Conservation (phyloP, 2,888 invertebrate species). For the Temnothorax rugatulus region DNA sequence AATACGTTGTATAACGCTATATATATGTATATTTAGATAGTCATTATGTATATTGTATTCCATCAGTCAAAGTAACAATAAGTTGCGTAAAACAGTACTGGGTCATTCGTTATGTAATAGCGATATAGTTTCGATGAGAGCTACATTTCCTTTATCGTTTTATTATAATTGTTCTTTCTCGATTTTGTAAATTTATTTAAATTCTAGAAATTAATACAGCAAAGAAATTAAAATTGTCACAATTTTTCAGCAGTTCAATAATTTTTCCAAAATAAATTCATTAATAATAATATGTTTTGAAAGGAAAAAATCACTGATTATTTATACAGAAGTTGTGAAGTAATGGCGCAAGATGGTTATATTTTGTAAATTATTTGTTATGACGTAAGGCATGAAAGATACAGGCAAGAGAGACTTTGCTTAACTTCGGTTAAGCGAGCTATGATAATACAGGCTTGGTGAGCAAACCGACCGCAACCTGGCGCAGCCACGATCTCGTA, state of each 20-base stretch:
- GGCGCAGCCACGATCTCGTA: constrained; percentile 64
- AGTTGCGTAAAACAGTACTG: constrained; percentile 63
- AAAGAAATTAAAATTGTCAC: not conserved
- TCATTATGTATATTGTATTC: constrained; percentile 42
- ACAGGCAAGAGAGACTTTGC: constrained; percentile 21
- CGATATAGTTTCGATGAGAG: constrained; percentile 26
- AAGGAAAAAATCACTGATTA: not conserved
- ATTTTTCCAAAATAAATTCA: not conserved
- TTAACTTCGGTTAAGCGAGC: constrained; percentile 45
- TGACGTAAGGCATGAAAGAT: not conserved
- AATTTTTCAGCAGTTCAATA: not conserved
- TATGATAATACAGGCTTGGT: constrained; percentile 28
- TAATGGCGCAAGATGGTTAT: not conserved
- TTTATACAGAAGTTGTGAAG: not conserved
- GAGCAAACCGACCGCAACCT: constrained; percentile 60
- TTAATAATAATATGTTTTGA: not conserved
- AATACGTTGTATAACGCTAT: constrained; percentile 50
- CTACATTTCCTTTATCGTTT: not conserved
- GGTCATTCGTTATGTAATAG: constrained; percentile 64
- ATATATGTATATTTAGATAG: constrained; percentile 34
- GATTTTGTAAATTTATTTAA: constrained; percentile 4
- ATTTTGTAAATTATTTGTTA: constrained; percentile 26
- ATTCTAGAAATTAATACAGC: not conserved
- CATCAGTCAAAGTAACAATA: constrained; percentile 65
- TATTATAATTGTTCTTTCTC: constrained; percentile 17